Percentiles rank a stretch among this genome's conserved stretches.
These are phyloP conservation scores for Centropyge bicolor DNA, from an alignment of 2,797 vertebrate genomes.

Conservation along the genomic window DNA sequence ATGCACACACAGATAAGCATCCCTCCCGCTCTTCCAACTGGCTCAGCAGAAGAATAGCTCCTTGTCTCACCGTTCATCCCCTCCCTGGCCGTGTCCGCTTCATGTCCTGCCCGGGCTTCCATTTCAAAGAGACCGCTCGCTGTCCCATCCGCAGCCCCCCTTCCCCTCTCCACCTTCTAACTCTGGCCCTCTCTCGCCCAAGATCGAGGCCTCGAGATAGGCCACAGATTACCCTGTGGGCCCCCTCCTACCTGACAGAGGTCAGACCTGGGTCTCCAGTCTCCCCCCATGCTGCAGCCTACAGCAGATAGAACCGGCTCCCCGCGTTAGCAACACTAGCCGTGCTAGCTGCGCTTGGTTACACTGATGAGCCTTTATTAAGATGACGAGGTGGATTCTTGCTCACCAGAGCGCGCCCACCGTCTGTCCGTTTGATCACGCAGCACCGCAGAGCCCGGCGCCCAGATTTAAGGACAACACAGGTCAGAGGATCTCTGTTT, in stretches of 20 bases:
- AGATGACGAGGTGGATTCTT: conserved; percentile 82
- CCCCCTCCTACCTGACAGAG: conserved; percentile 49
- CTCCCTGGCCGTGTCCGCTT: conserved; percentile 66
- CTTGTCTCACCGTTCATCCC: conserved; percentile 68
- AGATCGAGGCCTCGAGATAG: conserved; percentile 65
- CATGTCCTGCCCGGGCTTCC: conserved; percentile 70
- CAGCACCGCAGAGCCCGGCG: conserved; percentile 34
- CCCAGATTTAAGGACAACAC: conserved; percentile 63
- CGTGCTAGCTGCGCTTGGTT: conserved; percentile 57
- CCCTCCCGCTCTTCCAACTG: conserved; percentile 49
- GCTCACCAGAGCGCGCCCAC: conserved; percentile 61
- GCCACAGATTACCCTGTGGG: conserved; percentile 54
- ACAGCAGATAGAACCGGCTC: conserved; percentile 62
- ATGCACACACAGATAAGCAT: conserved; percentile 70
- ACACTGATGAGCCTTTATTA: conserved; percentile 81
- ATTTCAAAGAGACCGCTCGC: conserved; percentile 82
- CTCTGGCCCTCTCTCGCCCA: conserved; percentile 55
- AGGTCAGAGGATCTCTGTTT: conserved; percentile 66
- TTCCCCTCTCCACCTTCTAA: conserved; percentile 13
- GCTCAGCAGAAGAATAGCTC: conserved; percentile 75
- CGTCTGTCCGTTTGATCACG: conserved; percentile 73
- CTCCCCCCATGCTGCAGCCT: conserved; percentile 25
- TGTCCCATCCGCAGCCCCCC: conserved; percentile 49
- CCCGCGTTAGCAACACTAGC: conserved; percentile 59
- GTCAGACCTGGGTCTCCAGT: conserved; percentile 65